Evolutionary conservation across 2,113 vertebrate species (phyloP).

Genomic region (Chamaea fasciata): DNA sequence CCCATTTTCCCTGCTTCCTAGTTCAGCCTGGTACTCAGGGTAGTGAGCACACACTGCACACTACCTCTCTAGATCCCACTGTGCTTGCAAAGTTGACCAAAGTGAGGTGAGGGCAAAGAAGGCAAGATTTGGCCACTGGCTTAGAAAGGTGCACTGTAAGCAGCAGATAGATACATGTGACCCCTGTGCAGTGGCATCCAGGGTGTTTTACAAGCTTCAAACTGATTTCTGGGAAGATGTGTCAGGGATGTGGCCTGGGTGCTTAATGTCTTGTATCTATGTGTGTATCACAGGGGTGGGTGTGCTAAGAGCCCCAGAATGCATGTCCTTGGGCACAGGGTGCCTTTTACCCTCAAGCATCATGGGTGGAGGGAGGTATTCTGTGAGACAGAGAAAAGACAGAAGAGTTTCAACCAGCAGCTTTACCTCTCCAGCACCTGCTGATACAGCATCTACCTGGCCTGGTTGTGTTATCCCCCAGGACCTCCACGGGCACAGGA

Average conservation of each 20-base stretch:
- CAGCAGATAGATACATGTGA: not conserved
- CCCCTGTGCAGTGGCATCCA: fast-evolving
- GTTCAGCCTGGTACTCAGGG: not conserved
- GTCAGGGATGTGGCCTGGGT: not conserved
- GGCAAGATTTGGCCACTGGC: not conserved
- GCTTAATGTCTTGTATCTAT: too few relatives aligned
- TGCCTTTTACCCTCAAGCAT: not conserved
- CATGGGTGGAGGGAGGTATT: not conserved
- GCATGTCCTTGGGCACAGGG: fast-evolving
- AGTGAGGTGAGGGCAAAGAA: not conserved
- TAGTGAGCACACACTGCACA: not conserved
- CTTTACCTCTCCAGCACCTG: not conserved
- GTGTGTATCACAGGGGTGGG: not conserved
- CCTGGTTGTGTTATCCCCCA: not conserved
- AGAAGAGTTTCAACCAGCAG: not conserved
- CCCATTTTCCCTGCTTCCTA: not conserved
- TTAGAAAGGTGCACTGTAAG: not conserved
- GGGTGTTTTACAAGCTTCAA: not conserved
- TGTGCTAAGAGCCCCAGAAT: not conserved
- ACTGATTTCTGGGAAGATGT: not conserved
- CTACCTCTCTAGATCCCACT: not conserved
- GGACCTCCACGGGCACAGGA: not conserved
- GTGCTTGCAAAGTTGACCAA: not conserved
- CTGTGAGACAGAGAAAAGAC: not conserved
- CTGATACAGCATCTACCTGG: not conserved